Conservation (phyloP, 2,888 invertebrate genomes). For the Cinara cedri region DNA sequence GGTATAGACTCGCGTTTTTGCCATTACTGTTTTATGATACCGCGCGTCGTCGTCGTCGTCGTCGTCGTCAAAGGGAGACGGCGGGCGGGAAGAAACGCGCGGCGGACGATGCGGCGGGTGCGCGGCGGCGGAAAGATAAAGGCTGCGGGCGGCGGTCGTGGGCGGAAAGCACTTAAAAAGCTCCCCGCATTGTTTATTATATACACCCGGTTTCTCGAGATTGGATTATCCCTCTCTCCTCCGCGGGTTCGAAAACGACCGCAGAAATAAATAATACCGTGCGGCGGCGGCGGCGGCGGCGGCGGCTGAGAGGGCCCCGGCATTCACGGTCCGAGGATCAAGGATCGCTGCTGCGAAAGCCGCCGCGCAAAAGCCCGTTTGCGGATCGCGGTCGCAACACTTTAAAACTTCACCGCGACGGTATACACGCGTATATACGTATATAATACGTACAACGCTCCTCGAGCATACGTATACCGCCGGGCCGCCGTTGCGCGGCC, state of each 20-base stretch:
- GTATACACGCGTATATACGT: not conserved
- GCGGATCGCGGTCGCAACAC: conserved; percentile 52
- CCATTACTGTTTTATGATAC: conserved; percentile 47
- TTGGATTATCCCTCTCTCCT: conserved; percentile 54
- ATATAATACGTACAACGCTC: not conserved
- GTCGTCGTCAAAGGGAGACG: conserved; percentile 52
- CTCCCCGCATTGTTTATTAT: conserved; percentile 55
- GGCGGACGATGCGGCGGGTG: not conserved
- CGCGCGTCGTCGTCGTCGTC: too few species aligned
- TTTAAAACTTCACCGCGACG: conserved; percentile 42
- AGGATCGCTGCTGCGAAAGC: conserved; percentile 40
- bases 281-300: conserved; percentile 38
- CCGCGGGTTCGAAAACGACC: conserved; percentile 55
- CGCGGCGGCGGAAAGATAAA: conserved; percentile 37
- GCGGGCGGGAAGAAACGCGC: not conserved
- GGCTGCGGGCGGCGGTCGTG: conserved; percentile 47
- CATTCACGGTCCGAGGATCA: conserved; percentile 57
- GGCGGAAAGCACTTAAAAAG: conserved; percentile 57
- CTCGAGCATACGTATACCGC: too few species aligned
- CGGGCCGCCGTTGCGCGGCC: too few species aligned
- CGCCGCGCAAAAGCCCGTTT: conserved; percentile 44
- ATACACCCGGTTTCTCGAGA: conserved; percentile 55
- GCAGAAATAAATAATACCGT: conserved; percentile 52
- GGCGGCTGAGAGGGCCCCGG: too few species aligned
- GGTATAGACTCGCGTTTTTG: too few species aligned